Evolutionary conservation across 2,888 invertebrate genomes (phyloP).

Genomic region (Dryocosmus kuriphilus): DNA sequence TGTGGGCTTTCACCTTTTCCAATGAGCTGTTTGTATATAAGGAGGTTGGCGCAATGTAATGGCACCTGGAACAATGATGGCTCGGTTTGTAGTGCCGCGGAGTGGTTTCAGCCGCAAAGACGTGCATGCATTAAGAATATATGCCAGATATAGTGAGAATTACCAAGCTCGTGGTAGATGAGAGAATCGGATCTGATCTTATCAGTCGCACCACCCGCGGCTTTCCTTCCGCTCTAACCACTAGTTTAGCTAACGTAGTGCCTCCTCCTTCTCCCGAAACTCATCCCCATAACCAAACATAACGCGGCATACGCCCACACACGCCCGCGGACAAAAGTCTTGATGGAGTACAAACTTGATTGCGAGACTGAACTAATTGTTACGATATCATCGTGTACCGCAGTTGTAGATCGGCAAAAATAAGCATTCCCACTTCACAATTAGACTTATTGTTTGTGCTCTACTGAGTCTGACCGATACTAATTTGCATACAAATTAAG

Average conservation of each 20-base stretch:
- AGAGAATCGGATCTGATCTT: slow-evolving; percentile 70
- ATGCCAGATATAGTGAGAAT: slow-evolving; percentile 60
- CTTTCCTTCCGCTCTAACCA: slow-evolving; percentile 67
- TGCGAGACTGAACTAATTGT: slow-evolving; percentile 55
- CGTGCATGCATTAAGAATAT: slow-evolving; percentile 60
- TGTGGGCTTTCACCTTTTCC: slow-evolving; percentile 27
- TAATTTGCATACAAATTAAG: too few species aligned
- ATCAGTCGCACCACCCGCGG: slow-evolving; percentile 71
- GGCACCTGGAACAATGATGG: slow-evolving; percentile 68
- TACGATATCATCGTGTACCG: slow-evolving; percentile 54
- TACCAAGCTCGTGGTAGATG: slow-evolving; percentile 64
- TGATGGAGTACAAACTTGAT: slow-evolving; percentile 46
- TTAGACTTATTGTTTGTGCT: slow-evolving; percentile 10
- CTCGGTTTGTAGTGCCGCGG: slow-evolving; percentile 61
- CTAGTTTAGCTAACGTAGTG: slow-evolving; percentile 41
- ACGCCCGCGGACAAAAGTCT: slow-evolving; percentile 48
- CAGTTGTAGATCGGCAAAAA: slow-evolving; percentile 10
- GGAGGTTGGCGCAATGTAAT: slow-evolving; percentile 57
- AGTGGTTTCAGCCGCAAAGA: slow-evolving; percentile 61
- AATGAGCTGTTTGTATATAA: background rate
- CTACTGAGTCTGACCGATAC: background rate
- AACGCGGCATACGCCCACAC: slow-evolving; percentile 42
- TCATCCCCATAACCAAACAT: slow-evolving; percentile 50
- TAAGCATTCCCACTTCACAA: background rate
- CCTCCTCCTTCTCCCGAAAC: slow-evolving; percentile 42